Evolutionary conservation across 2,113 vertebrate species (phyloP).

Genomic region (Xiphorhynchus elegans): DNA sequence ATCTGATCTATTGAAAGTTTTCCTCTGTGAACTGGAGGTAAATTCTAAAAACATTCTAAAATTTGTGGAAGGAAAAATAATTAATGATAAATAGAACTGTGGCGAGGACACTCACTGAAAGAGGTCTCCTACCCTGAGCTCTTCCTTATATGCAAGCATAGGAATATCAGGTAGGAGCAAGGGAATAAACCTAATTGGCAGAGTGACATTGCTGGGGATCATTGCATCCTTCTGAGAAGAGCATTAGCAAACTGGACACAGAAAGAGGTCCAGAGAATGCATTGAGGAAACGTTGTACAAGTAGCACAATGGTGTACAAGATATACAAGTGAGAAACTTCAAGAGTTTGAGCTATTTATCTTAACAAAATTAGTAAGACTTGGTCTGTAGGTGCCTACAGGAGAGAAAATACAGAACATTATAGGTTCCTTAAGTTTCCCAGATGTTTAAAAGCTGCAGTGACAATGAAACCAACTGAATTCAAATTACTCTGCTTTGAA

Average conservation of each 20-base stretch:
- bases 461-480: background rate
- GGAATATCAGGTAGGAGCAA: background rate
- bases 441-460: background rate
- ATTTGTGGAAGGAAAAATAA: background rate
- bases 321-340: background rate
- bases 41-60: background rate
- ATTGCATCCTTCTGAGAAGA: background rate
- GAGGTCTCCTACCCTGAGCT: background rate
- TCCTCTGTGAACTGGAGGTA: background rate
- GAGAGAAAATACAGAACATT: background rate
- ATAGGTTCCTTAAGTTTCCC: background rate
- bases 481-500: background rate
- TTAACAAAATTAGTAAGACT: background rate
- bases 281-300: background rate
- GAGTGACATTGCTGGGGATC: background rate
- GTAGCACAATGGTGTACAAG: too few relatives aligned
- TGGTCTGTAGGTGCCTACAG: background rate
- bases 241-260: background rate
- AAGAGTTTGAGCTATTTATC: background rate
- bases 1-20: background rate
- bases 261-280: background rate
- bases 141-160: accelerated
- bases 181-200: background rate
- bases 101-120: background rate
- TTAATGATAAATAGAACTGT: background rate